These are phyloP conservation scores for Nyctereutes procyonoides DNA, from an alignment of 2,113 vertebrate genomes.

Conservation along the genomic window DNA sequence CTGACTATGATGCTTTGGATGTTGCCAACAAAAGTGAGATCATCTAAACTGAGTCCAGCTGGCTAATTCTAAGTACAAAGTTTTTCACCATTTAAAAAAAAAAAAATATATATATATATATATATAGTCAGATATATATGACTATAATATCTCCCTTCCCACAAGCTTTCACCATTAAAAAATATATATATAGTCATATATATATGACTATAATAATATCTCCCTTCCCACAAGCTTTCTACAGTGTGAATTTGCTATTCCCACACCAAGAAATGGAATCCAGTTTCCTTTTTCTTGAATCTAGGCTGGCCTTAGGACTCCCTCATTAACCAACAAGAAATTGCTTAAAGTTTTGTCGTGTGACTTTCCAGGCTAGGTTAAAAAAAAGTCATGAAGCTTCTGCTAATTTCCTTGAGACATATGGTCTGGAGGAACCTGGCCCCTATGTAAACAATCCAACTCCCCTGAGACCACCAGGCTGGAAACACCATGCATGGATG, in stretches of 20 bases:
- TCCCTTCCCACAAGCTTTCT: neutral
- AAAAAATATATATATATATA: no score
- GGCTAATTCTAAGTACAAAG: neutral
- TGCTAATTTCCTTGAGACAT: neutral
- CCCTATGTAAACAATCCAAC: neutral
- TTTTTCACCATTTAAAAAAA: neutral
- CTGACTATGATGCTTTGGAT: neutral
- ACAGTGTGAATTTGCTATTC: neutral
- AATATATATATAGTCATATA: no score
- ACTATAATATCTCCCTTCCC: neutral
- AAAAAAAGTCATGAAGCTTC: neutral
- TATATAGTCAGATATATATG: neutral
- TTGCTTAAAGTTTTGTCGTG: neutral
- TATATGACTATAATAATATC: neutral
- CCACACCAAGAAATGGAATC: neutral
- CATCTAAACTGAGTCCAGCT: neutral
- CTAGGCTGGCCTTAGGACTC: neutral
- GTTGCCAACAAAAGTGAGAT: neutral
- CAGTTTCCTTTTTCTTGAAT: neutral
- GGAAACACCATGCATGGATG: neutral
- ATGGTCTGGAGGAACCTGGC: neutral
- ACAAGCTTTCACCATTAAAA: neutral
- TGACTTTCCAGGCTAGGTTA: neutral
- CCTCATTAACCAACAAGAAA: neutral
- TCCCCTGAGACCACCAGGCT: neutral